Percentiles rank a stretch among this genome's conserved stretches.
phyloP scores from a whole-genome alignment of 2,888 invertebrate genomes.

The Azorinus chamasolen region DNA sequence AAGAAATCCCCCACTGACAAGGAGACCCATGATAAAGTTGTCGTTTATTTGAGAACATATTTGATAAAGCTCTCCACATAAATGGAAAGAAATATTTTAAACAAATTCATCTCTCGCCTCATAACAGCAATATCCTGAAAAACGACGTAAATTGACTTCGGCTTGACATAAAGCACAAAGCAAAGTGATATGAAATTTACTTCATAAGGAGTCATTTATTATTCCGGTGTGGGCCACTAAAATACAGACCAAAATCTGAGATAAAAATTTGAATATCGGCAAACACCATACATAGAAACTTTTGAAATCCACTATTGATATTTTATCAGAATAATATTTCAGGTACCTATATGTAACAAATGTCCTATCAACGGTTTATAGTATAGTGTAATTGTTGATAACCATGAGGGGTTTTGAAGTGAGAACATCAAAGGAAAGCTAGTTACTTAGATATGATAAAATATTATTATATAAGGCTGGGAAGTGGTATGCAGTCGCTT shows the following conservation, averaged over 20 bases:
- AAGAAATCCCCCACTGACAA: no score
- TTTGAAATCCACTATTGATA: slow-evolving; percentile 50
- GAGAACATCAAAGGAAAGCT: slow-evolving; percentile 53
- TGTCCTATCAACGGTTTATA: slow-evolving; percentile 46
- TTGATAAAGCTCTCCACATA: background rate
- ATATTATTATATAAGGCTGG: slow-evolving; percentile 62
- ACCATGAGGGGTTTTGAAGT: slow-evolving; percentile 62
- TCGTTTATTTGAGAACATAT: no score
- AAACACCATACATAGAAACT: slow-evolving; percentile 64
- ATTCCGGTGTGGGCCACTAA: slow-evolving; percentile 19
- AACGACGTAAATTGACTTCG: no score
- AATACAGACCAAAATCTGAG: slow-evolving; percentile 44
- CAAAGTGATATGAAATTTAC: slow-evolving; percentile 42
- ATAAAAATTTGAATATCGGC: slow-evolving; percentile 59
- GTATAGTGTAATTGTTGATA: slow-evolving; percentile 59
- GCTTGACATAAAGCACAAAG: slow-evolving; percentile 16
- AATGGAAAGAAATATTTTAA: slow-evolving; percentile 7
- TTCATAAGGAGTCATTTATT: background rate
- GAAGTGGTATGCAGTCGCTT: background rate
- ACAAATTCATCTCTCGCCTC: slow-evolving; percentile 2
- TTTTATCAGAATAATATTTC: slow-evolving; percentile 57
- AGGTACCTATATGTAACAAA: slow-evolving; percentile 42
- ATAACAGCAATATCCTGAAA: no score
- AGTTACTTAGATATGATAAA: slow-evolving; percentile 68
- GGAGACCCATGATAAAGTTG: no score